Evolutionary conservation across 1,140 invertebrate genomes (phyloP), one percentile per base, ranked within the genome.

Genomic region (Drosophila ficusphila): DNA sequence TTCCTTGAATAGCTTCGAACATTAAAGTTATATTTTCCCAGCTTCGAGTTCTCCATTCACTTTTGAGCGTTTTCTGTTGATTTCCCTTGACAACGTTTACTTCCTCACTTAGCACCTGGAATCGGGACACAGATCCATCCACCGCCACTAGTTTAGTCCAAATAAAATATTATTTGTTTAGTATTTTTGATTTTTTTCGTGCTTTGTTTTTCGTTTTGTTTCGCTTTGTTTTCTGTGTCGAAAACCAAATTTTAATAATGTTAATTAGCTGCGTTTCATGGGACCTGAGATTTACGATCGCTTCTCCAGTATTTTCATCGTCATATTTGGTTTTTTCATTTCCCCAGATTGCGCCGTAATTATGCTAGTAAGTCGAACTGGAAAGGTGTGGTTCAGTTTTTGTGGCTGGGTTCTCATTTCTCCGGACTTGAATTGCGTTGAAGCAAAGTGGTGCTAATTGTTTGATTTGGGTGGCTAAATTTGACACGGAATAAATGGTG

Each of bases 171-270:
- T 88, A 78, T 82, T 86, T 88, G 69, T 75, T 70, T 74, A 38
- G 53, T 53, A 57, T 53, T 75, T 61, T 48, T 67, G 19, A 25
- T 41, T 60, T 71, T 71, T 47, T 38, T 53, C 57, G 11, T 41
- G 46, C 36, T 68, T 53, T 54, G 57, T 76, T 46, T 74, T 47
- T 65, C 51, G 34, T 68, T 60, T 67, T 39, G 64, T 57, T 54
- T 82, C 68, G 74, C 67, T 86, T 86, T 86, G 82, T 86, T 86
- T 86, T 86, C 72, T 70, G 62, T 88, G 76, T 77, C 77, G 60
- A 86, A 75, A 82, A 88, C 82, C 74, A 88, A 88, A 78, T 88
- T 88, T 88, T 88, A 88, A 88, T 88, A 82, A 88, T 88, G 82
- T 89, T 88, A 88, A 88, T 89, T 88, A 76, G 74, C 58, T 44